Base-by-base conservation (phyloP, 1,140 invertebrate species). In the Drosophila navojoa region DNA sequence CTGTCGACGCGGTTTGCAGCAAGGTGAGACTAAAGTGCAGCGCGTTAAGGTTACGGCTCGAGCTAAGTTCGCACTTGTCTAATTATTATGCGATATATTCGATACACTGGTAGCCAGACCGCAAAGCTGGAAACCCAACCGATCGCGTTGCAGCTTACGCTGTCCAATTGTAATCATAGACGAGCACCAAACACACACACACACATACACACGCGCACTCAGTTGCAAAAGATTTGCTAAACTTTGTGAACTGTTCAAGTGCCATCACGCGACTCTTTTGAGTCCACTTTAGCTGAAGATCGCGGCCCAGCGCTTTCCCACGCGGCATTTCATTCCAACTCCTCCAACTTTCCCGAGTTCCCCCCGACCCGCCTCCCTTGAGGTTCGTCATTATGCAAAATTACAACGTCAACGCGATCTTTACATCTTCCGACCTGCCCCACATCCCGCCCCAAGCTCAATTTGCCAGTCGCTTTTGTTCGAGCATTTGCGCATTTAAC, bases 351-450 rank as follows among this genome's bases (percentile, higher is more conserved):
- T 6, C 5, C 4, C 27, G 5, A 29, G 4, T 29, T 29, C 55
- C 35, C n/a, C n/a, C 19, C 19, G 2, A 1, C 19, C 19, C 38
- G 66, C 3, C 25, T 13, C 35, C 35, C 35, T 16, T 6, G 19
- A 42, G 35, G 42, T 49, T 59, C 49, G 72, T 79, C 77, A 79
- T 87, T 76, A 79, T 76, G 64, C 62, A 73, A 86, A 87, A 86
- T 87, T 86, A 82, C 72, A 68, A 77, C 76, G 79, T 87, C 79
- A 89, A 89, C 72, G 67, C 55, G 67, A 76, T 66, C 59, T 80
- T 77, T 61, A 64, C 53, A 16, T 38, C 35, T 38, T 11, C 61
- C 44, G n/a, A 49, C 40, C 55, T 42, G 19, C 19, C 64, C 32
- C 32, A 47, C 15, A 45, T 15, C 13, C 11, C 11, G 35, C 35